phyloP scores from a whole-genome alignment of 2,113 vertebrate genomes.

The Aramus guarauna region DNA sequence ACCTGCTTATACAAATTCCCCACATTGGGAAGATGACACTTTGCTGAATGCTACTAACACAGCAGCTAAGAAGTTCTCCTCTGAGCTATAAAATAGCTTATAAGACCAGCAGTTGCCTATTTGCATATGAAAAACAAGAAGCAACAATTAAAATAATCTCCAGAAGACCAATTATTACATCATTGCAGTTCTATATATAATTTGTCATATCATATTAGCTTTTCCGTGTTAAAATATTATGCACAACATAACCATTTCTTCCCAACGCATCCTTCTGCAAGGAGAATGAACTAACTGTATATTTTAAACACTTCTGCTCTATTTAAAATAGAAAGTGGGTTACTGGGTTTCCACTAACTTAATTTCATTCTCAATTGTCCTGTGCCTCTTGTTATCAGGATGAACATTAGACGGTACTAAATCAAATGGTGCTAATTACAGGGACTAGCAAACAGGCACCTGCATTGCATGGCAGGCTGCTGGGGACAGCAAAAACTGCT shows the following conservation, averaged over 20 bases:
- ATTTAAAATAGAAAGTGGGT: slow-evolving; percentile 22
- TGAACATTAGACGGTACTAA: background rate
- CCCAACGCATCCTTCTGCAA: background rate
- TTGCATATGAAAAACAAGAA: slow-evolving; percentile 39
- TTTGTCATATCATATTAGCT: background rate
- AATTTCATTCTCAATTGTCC: background rate
- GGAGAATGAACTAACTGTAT: background rate
- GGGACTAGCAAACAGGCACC: background rate
- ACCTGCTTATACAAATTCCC: background rate
- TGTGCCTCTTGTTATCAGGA: background rate
- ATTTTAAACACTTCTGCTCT: background rate
- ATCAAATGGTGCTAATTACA: background rate
- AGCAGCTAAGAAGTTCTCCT: background rate
- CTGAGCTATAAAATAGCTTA: background rate
- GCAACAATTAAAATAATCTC: background rate
- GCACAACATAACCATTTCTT: background rate
- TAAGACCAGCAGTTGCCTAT: background rate
- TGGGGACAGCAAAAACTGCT: background rate
- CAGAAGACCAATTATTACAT: background rate
- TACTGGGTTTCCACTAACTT: slow-evolving; percentile 16
- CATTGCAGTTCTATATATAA: background rate
- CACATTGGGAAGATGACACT: background rate
- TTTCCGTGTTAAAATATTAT: background rate
- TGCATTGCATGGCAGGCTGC: no score
- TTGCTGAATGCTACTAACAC: background rate